Conservation (phyloP, 1,140 invertebrate genomes). For the Pygmarrhopalites habei region DNA sequence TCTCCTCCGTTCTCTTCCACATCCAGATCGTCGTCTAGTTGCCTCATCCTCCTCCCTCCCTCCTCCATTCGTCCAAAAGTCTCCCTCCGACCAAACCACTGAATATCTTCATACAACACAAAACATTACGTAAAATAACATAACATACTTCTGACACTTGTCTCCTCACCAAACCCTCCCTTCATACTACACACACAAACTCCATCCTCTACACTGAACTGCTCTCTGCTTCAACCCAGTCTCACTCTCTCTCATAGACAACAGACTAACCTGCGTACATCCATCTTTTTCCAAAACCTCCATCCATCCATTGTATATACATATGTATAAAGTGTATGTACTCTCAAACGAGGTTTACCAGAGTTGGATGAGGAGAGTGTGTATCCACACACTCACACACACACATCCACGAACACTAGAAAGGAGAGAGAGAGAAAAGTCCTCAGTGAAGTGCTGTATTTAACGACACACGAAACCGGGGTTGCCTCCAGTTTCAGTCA, state of each 20-base stretch:
- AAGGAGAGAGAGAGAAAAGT: no score
- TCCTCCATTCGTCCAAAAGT: neutral
- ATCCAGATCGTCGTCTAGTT: no score
- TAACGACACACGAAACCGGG: conserved; percentile 28
- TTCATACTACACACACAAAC: no score
- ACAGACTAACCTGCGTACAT: neutral
- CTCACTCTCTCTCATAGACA: no score
- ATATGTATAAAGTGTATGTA: no score
- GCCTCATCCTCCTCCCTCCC: neutral
- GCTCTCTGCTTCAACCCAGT: no score
- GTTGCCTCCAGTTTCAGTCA: conserved; percentile 34
- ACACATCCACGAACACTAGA: neutral
- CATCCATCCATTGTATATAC: neutral
- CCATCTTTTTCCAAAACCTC: neutral
- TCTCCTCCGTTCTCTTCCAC: neutral
- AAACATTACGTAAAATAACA: conserved; percentile 4
- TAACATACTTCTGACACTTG: conserved; percentile 3
- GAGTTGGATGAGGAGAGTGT: no score
- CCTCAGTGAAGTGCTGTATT: conserved; percentile 21
- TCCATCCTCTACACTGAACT: no score
- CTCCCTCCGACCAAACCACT: neutral
- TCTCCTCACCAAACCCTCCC: no score
- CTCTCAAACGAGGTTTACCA: no score
- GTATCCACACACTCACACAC: no score
- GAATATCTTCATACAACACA: conserved; percentile 9